Evolutionary conservation across 1,140 invertebrate genomes (phyloP), one percentile per base, ranked within the genome.

Genomic region (Drosophila sp.): DNA sequence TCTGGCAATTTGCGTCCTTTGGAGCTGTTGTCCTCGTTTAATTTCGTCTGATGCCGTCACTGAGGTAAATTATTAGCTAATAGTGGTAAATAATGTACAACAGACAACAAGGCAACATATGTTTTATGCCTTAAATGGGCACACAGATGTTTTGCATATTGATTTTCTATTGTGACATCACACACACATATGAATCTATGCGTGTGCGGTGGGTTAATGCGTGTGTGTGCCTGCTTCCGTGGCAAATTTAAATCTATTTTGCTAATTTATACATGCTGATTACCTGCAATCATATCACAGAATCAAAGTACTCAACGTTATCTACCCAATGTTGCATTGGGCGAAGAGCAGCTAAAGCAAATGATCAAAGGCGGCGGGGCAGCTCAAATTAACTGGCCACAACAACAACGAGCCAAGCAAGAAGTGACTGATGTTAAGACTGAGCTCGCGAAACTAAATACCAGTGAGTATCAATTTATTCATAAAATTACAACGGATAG

Each of bases 391-490:
- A 78, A 54, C 34, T 91, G 89, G 90, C 78, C 76, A 2, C 79
- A 89, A 34, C 21, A 21, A 70, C 61, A 21, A 21, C 21, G 21
- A 8, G 45, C 75, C 46, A 90, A 84, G 21, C 66, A 71, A 14
- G 51, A 66, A 14, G 36, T 62, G 11, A 70, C 66, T 29, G 58
- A 91, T 50, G 72, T 91, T 13, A 91, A 91, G 75, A 75, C 67
- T 48, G 90, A 91, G 65, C 66, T 91, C 8, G 72, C 67, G 29
- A 91, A 91, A 75, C 72, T 91, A 0, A 91, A 91, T 53, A 80
- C 67, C 16, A 90, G 90, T 91, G 53, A 80, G 89, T 63, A 6
- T 32, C 1, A 4, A 27, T 11, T 2, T 45, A 5, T 27, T 27
- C 25, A 27, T 7, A 25, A 4, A n/a, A 25, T 51, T 5, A n/a